Conservation (phyloP, 2,113 vertebrate species). For the Sebastes fasciatus region DNA sequence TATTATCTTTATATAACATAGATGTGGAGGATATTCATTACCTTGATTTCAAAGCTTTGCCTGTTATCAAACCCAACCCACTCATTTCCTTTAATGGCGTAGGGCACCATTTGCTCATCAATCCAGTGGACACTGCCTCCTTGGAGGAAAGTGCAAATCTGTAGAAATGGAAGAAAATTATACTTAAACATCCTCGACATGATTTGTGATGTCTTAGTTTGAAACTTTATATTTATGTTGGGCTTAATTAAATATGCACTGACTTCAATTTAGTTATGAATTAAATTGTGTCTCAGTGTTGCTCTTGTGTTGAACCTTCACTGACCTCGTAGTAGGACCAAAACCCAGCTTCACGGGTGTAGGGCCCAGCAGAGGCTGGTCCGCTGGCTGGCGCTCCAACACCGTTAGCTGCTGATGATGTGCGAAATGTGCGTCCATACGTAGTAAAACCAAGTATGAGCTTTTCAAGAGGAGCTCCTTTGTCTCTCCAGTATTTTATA, state of each 20-base stretch:
- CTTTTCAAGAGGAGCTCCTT: slow-evolving; percentile 79
- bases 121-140: slow-evolving; percentile 76
- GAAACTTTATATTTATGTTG: background rate
- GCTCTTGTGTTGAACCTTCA: background rate
- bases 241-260: background rate
- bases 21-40: slow-evolving; percentile 40
- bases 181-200: background rate
- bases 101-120: slow-evolving; percentile 83
- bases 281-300: background rate
- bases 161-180: slow-evolving; percentile 18
- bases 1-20: background rate
- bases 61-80: slow-evolving; percentile 86
- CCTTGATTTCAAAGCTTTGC: slow-evolving; percentile 84
- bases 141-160: slow-evolving; percentile 84
- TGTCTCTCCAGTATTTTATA: slow-evolving; percentile 82
- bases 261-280: background rate
- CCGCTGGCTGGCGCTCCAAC: slow-evolving; percentile 74
- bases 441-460: slow-evolving; percentile 82
- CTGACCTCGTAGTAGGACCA: slow-evolving; percentile 86
- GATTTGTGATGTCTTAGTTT: background rate
- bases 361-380: slow-evolving; percentile 58
- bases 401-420: slow-evolving; percentile 41
- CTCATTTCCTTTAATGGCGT: slow-evolving; percentile 75
- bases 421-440: slow-evolving; percentile 83
- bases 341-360: slow-evolving; percentile 82